Evolutionary conservation across 2,797 vertebrate species (phyloP), one percentile per base, ranked within the genome.

Genomic region (Poeciliopsis infans): DNA sequence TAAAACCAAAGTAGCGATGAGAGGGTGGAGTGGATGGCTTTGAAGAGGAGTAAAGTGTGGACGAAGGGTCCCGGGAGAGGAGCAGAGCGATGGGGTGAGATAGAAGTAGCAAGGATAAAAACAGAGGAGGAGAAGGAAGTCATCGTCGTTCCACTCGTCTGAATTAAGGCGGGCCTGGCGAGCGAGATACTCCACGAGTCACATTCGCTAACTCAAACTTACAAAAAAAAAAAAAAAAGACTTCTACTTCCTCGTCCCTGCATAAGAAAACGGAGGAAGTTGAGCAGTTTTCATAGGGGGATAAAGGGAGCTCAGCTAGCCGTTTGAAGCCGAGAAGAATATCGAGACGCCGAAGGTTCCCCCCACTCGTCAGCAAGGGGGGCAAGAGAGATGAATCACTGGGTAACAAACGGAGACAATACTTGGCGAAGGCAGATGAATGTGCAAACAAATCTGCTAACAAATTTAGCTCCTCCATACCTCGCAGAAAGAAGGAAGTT

Each of bases 1-100:
- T 93, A 92, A 94, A 93, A 91, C 55, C 83, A 82, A 89, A 93
- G 91, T 80, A 87, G 87, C 88, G 79, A 93, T 85, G 87, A 90
- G 90, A 77, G 74, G 85, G 77, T 86, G 84, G 79, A 87, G 83
- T 74, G 71, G 87, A 91, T 85, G 86, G 87, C 89, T 91, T 88
- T 92, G 87, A 90, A 92, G 83, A 90, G 83, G 87, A 91, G 83
- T 85, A 85, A 93, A 92, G 86, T 90, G 79, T 79, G 82, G 85
- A 90, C 89, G 80, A 85, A 89, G 73, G 51, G 39, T 91, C 93
- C 86, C 91, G n/a, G 87, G 88, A 88, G 90, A 86, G 11, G 78
- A 81, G 53, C 57, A 71, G 77, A 77, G 79, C 53, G 73, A 79
- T 1, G 16, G 49, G 78, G 79, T 81, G 76, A 82, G 84, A 49